Conservation (phyloP, 2,888 invertebrate species). For the Drosophila kanekoi region DNA sequence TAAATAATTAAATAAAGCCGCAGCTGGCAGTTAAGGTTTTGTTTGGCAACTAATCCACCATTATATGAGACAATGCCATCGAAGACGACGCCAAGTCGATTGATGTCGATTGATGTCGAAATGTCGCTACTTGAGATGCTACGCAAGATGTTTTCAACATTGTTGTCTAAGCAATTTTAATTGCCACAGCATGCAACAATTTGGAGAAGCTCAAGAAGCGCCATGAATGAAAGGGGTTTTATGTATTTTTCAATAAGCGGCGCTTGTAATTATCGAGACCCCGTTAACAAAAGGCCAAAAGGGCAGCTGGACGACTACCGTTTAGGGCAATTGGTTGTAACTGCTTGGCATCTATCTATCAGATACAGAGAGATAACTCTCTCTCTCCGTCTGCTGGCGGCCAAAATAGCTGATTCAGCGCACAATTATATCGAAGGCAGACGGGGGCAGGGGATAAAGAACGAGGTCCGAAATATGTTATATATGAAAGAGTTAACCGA, state of each 20-base stretch:
- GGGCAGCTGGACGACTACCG: slow-evolving; percentile 75
- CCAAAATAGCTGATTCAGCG: slow-evolving; percentile 82
- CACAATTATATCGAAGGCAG: slow-evolving; percentile 70
- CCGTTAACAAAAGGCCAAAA: slow-evolving; percentile 54
- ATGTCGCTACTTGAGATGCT: slow-evolving; percentile 66
- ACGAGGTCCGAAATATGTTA: slow-evolving; percentile 5
- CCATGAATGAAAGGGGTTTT: slow-evolving; percentile 63
- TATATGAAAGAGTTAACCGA: slow-evolving; percentile 67
- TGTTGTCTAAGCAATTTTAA: slow-evolving; percentile 75
- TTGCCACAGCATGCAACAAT: slow-evolving; percentile 56
- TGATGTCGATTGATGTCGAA: slow-evolving; percentile 45
- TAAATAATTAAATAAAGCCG: background rate
- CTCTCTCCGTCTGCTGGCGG: slow-evolving; percentile 7
- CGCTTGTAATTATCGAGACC: slow-evolving; percentile 72
- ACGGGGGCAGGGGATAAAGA: background rate
- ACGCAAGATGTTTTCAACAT: slow-evolving; percentile 27
- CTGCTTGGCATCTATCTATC: slow-evolving; percentile 54
- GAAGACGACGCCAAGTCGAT: slow-evolving; percentile 56
- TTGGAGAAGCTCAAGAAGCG: slow-evolving; percentile 43
- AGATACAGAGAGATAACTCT: slow-evolving; percentile 55
- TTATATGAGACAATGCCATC: slow-evolving; percentile 49
- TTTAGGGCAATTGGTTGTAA: slow-evolving; percentile 77
- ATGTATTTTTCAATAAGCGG: slow-evolving; percentile 67
- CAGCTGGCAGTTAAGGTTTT: slow-evolving; percentile 33
- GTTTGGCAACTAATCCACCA: slow-evolving; percentile 61